These are phyloP conservation scores for Tetragonisca angustula DNA, from an alignment of 2,888 invertebrate genomes.

Conservation along the genomic window DNA sequence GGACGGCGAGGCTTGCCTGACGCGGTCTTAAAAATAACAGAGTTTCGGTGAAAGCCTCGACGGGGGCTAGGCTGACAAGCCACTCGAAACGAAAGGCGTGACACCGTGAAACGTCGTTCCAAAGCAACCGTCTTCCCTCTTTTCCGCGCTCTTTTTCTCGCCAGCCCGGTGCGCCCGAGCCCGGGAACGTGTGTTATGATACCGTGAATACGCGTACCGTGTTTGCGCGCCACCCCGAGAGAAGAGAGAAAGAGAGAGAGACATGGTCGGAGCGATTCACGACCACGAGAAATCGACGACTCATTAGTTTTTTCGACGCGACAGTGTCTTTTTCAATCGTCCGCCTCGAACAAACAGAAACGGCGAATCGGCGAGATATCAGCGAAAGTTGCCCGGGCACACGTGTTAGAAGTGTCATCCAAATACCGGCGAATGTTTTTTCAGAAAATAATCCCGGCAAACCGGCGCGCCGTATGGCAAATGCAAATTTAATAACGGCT, in stretches of 20 bases:
- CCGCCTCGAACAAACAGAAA: conserved; percentile 34
- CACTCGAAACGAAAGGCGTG: conserved; percentile 65
- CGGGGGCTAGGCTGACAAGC: conserved; percentile 59
- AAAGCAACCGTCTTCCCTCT: conserved; percentile 36
- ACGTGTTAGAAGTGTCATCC: conserved; percentile 3
- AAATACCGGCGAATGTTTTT: conserved; percentile 35
- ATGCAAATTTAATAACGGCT: conserved; percentile 40
- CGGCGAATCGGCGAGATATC: conserved; percentile 22
- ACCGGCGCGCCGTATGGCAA: background rate
- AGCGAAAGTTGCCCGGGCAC: conserved; percentile 11
- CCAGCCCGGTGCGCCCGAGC: background rate
- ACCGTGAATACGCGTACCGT: conserved; percentile 55
- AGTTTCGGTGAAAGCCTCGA: conserved; percentile 68
- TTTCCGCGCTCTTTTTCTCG: conserved; percentile 27
- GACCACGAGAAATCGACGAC: conserved; percentile 58
- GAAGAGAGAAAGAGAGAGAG: conserved; percentile 49
- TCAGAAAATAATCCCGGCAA: conserved; percentile 37
- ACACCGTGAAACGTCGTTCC: conserved; percentile 54
- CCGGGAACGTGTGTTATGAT: conserved; percentile 62
- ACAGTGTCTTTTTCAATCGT: conserved; percentile 35
- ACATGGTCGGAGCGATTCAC: conserved; percentile 48
- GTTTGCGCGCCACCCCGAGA: conserved; percentile 50
- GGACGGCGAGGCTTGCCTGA: conserved; percentile 55
- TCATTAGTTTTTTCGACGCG: conserved; percentile 42
- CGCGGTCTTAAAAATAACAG: conserved; percentile 73